Evolutionary conservation across 2,113 vertebrate genomes (phyloP).

Genomic region (Chinchilla lanigera): DNA sequence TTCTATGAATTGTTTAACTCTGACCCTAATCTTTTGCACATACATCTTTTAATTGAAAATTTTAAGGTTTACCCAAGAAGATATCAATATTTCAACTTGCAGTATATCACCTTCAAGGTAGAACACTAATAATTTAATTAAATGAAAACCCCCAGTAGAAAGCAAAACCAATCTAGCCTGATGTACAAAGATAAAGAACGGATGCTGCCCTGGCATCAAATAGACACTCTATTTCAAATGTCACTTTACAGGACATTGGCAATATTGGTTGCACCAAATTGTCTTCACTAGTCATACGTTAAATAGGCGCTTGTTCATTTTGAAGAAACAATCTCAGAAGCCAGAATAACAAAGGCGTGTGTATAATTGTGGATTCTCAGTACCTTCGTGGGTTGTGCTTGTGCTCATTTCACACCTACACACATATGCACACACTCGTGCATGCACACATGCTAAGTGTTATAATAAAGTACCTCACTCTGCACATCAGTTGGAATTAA

Average conservation of each 20-base stretch:
- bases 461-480: conserved; percentile 31
- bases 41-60: conserved; percentile 25
- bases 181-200: not conserved
- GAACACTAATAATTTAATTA: conserved; percentile 40
- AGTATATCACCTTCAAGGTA: not conserved
- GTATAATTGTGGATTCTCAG: not conserved
- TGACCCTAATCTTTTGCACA: not conserved
- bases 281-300: conserved; percentile 26
- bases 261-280: not conserved
- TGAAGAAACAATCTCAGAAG: not conserved
- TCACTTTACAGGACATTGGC: not conserved
- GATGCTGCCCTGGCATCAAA: not conserved
- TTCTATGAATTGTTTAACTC: not conserved
- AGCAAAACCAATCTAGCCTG: not conserved
- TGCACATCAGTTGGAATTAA: conserved; percentile 54
- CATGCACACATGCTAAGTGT: not conserved
- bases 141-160: conserved; percentile 40
- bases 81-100: conserved; percentile 33
- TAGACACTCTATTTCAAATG: not conserved
- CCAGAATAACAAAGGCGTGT: not conserved
- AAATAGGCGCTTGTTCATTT: conserved; percentile 12
- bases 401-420: not conserved
- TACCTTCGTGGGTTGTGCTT: not conserved
- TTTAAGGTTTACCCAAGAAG: conserved; percentile 19
- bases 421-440: not conserved